phyloP scores from a whole-genome alignment of 2,113 vertebrate genomes.

The Tragelaphus strepsiceros region DNA sequence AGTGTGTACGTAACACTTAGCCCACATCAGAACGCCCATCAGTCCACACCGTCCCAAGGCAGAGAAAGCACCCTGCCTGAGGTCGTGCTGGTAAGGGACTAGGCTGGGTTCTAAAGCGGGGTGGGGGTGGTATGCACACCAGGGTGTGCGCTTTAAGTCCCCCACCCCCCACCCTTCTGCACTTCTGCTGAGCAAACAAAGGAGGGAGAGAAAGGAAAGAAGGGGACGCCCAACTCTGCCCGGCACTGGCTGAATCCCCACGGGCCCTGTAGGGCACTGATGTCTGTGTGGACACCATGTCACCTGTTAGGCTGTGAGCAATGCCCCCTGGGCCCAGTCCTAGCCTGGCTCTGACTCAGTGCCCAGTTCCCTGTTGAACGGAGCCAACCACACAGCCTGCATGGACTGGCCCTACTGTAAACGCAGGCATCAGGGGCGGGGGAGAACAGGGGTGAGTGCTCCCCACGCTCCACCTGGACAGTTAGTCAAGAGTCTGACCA shows the following conservation, averaged over 20 bases:
- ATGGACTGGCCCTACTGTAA: neutral
- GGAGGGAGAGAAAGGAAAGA: too few relatives aligned
- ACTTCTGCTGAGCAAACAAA: neutral
- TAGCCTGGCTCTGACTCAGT: neutral
- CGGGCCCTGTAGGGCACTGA: neutral
- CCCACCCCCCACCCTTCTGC: neutral
- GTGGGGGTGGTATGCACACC: neutral
- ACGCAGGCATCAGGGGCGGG: too few relatives aligned
- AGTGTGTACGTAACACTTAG: accelerated
- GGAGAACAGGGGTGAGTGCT: too few relatives aligned
- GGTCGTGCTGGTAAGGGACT: neutral
- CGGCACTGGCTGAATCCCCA: neutral
- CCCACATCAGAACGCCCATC: accelerated
- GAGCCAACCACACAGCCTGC: neutral
- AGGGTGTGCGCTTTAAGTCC: too few relatives aligned
- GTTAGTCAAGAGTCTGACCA: neutral
- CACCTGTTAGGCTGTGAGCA: neutral
- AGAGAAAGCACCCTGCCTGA: neutral
- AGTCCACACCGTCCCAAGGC: neutral
- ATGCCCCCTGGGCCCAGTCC: neutral
- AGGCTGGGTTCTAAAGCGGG: neutral
- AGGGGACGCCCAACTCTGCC: neutral
- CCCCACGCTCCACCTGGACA: neutral
- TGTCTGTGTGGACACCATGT: neutral
- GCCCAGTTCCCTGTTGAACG: neutral